Evolutionary conservation across 2,113 vertebrate genomes (phyloP), one percentile per base, ranked within the genome.

Genomic region (Lamprotornis superbus): DNA sequence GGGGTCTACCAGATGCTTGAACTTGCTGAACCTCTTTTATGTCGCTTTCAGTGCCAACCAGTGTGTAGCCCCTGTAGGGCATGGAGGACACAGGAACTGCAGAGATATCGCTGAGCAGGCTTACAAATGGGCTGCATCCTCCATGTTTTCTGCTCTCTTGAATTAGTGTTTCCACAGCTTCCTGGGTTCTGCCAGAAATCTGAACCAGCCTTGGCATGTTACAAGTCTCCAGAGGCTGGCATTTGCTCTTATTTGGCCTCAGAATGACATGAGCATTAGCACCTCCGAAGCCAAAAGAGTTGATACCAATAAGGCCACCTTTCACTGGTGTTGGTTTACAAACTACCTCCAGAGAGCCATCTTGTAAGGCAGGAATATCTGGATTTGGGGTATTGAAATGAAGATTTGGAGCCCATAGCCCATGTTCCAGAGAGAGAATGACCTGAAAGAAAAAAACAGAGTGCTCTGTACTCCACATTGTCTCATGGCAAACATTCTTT

Each of bases 201-300:
- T 98, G 98, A 55, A 99, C 97, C 69, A 99, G 87, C 60, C 97
- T 98, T 67, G 99, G 98, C 21, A 97, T 3, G 3, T 60, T 56
- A 12, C 61, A 86, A 12, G 86, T 86, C 2, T 40, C 79, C 7
- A 8, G 42, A 40, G 93, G 55, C 11, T 30, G 87, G 27, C 5
- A 1, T 74, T 86, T 98, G 2, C 86, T 97, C 3, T 40, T 13
- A 19, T 98, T 96, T 37, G 99, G 99, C 47, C 94, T 98, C 80
- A 99, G 97, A 91, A 99, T 98, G 64, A 99, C 90, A 4, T 99
- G 99, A 67, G 98, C 99, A 14, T 99, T 99, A 91, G 99, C 98
- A 70, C 99, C 99, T 16, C 99, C 99, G 4, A 99, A 99, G 68
- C 99, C 99, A 64, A 99, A 99, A 5, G 99, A 99, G 96, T 99